Evolutionary conservation across 2,113 vertebrate genomes (phyloP), one percentile per base, ranked within the genome.

Genomic region (Apus apus): DNA sequence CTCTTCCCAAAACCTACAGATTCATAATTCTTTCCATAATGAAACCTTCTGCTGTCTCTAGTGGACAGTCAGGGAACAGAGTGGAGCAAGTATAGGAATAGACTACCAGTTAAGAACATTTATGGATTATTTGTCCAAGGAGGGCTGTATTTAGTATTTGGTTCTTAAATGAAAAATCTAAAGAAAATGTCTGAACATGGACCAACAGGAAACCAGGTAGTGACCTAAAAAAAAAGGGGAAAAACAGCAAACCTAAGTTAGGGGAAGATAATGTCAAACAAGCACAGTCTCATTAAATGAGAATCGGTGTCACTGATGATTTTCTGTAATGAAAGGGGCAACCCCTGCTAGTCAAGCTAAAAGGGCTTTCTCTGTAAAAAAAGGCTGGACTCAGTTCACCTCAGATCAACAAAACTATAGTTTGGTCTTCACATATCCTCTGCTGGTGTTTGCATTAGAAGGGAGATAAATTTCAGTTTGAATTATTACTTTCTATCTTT

Each of bases 161-260:
- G 0, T 29, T 75, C 29, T 48, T 71, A 87, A 84, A 71, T 56
- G 2, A 70, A 92, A 85, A 90, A 36, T 2, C 2, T 29, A 43
- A 61, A 54, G 15, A 64, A 72, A 23, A 32, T 26, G 48, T 78
- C 62, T 56, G 12, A 60, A 36, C 17, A 13, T 16, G 12, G 15
- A 30, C 6, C 8, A 53, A 40, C 18, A 54, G 3, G 9, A 81
- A 84, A 8, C 1, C n/a, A 75, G 16, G 11, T 64, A 50, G 3
- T 14, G 3, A 1, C 8, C 2, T 56, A 2, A 1, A 7, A 9
- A 29, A 36, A 27, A 62, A 57, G 6, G 14, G 22, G 26, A 25
- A 54, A 32, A 46, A 57, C 36, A 5, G 2, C 0, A 43, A 72
- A 73, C 7, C 1, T 10, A 62, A 57, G 3, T 75, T 65, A 40